A percentile compares a stretch with the other conserved stretches of the same genome.
These are phyloP conservation scores for Xiphorhynchus elegans DNA, from an alignment of 2,113 vertebrate genomes.

Conservation along the genomic window DNA sequence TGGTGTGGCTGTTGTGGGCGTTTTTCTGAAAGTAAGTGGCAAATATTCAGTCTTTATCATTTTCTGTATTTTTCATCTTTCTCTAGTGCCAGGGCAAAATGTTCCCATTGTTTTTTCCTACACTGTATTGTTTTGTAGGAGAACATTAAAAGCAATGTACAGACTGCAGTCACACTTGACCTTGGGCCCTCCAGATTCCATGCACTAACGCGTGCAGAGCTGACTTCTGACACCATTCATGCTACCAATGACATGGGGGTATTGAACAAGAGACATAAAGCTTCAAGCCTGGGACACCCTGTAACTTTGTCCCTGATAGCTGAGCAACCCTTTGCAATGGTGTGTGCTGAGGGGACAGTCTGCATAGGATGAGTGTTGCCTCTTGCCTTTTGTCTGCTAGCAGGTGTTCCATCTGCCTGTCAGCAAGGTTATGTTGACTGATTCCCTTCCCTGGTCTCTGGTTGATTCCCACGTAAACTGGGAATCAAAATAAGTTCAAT, in stretches of 20 bases:
- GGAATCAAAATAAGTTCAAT: background rate
- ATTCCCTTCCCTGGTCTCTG: background rate
- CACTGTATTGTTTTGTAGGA: background rate
- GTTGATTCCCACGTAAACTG: background rate
- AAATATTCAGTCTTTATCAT: background rate
- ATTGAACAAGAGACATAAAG: background rate
- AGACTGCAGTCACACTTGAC: background rate
- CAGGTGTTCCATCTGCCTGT: background rate
- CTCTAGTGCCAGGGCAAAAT: background rate
- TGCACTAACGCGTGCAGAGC: background rate
- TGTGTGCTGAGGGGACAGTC: background rate
- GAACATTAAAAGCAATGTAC: background rate
- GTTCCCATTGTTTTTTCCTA: background rate
- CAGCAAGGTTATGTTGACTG: background rate
- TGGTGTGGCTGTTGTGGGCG: slow-evolving; percentile 90
- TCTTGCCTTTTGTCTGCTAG: background rate
- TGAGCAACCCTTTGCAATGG: background rate
- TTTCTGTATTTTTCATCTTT: background rate
- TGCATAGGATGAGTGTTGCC: background rate
- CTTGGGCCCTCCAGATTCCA: background rate
- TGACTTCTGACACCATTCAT: background rate
- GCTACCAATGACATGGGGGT: background rate
- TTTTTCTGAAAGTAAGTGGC: slow-evolving; percentile 88
- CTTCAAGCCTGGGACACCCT: background rate
- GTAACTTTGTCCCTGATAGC: background rate